A percentile compares a stretch with the other conserved stretches of the same genome.
phyloP scores from a whole-genome alignment of 2,113 vertebrate species.

The Paradisaea rubra region DNA sequence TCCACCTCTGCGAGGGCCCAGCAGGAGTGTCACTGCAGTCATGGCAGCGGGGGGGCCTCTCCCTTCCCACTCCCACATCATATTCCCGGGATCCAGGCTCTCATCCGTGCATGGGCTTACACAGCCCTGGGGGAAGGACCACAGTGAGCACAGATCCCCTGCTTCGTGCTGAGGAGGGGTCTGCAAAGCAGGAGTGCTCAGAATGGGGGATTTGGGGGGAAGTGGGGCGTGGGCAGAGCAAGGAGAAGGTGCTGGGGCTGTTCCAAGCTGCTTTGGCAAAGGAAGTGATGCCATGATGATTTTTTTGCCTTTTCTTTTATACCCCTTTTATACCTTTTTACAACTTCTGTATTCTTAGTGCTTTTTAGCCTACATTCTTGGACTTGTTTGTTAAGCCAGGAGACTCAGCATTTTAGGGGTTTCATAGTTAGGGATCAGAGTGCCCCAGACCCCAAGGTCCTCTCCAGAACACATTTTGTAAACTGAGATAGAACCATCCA shows the following conservation, averaged over 20 bases:
- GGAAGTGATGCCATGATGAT: too few relatives aligned
- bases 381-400: too few relatives aligned
- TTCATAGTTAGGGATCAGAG: too few relatives aligned
- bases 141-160: background rate
- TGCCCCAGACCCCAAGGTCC: too few relatives aligned
- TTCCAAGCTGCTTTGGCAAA: background rate
- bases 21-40: background rate
- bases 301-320: too few relatives aligned
- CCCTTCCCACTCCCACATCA: background rate
- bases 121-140: background rate
- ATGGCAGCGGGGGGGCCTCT: background rate
- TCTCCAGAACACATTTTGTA: too few relatives aligned
- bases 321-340: too few relatives aligned
- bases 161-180: background rate
- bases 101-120: fast-evolving
- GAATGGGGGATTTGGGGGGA: fast-evolving
- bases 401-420: too few relatives aligned
- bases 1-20: background rate
- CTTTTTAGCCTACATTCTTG: too few relatives aligned
- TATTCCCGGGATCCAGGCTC: background rate
- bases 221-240: background rate
- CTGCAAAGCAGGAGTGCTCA: background rate
- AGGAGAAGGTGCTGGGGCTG: background rate
- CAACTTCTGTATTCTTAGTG: too few relatives aligned
- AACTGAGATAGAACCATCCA: too few relatives aligned